phyloP scores from a whole-genome alignment of 2,113 vertebrate genomes.

The Scartelaos histophorus region DNA sequence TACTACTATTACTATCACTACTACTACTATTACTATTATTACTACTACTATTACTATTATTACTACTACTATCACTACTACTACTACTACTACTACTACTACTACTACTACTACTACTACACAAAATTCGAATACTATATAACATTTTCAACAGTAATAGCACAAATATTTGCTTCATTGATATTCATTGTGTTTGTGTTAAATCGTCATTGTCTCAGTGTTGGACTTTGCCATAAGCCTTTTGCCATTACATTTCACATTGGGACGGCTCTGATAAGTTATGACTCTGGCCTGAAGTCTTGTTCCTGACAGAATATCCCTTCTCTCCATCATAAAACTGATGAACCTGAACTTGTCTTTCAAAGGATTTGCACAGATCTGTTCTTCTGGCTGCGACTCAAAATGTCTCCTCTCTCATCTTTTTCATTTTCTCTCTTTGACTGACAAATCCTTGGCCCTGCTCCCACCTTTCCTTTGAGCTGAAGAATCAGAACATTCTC shows the following conservation, averaged over 20 bases:
- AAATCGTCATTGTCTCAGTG: neutral
- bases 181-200: too few relatives aligned
- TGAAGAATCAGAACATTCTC: slow-evolving; percentile 46
- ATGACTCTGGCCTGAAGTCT: slow-evolving; percentile 20
- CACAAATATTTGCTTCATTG: too few relatives aligned
- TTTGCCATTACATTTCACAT: slow-evolving; percentile 12
- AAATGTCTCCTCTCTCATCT: slow-evolving; percentile 1
- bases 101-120: too few relatives aligned
- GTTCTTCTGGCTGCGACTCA: slow-evolving; percentile 30
- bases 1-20: too few relatives aligned
- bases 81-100: too few relatives aligned
- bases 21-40: too few relatives aligned
- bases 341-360: slow-evolving; percentile 53
- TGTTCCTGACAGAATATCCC: slow-evolving; percentile 36
- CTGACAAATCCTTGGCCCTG: slow-evolving; percentile 31
- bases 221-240: neutral
- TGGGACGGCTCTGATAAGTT: slow-evolving; percentile 18
- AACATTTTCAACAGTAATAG: too few relatives aligned
- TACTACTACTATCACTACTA: too few relatives aligned
- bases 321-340: slow-evolving; percentile 42
- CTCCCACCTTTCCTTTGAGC: slow-evolving; percentile 10
- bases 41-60: too few relatives aligned
- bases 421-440: slow-evolving; percentile 16
- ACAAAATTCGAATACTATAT: neutral
- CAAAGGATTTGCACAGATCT: slow-evolving; percentile 25